A percentile compares a stretch with the other conserved stretches of the same genome.
phyloP scores from a whole-genome alignment of 2,888 invertebrate species.

The Orchesellides sinensis region DNA sequence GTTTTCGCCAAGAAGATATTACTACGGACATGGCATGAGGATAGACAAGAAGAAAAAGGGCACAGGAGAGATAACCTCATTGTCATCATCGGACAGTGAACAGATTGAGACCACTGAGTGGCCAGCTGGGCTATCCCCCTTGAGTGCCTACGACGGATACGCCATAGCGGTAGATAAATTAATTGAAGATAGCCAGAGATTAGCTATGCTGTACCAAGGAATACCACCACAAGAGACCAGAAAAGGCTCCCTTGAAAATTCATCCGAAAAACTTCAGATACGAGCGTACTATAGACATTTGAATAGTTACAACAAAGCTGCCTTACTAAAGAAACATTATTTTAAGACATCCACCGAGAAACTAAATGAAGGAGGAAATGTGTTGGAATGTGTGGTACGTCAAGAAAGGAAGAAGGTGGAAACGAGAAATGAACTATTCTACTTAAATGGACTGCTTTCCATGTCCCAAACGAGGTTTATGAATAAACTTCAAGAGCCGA shows the following conservation, averaged over 20 bases:
- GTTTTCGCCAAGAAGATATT: constrained; percentile 9
- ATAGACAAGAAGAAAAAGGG: background rate
- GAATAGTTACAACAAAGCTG: background rate
- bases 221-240: background rate
- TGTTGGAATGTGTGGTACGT: background rate
- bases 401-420: background rate
- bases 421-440: background rate
- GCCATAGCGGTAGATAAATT: constrained; percentile 20
- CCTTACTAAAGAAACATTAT: background rate
- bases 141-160: constrained; percentile 43
- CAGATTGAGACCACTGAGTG: constrained; percentile 44
- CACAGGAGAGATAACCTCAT: background rate
- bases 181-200: constrained; percentile 20
- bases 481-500: constrained; percentile 3
- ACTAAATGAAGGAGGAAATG: background rate
- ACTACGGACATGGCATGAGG: constrained; percentile 8
- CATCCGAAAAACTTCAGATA: background rate
- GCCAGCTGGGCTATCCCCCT: constrained; percentile 1
- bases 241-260: too few relatives aligned
- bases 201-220: background rate
- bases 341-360: background rate
- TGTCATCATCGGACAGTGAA: background rate
- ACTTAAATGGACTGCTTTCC: background rate
- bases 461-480: background rate
- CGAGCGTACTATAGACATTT: constrained; percentile 14